Evolutionary conservation across 2,113 vertebrate genomes (phyloP).

Genomic region (Lagopus muta): DNA sequence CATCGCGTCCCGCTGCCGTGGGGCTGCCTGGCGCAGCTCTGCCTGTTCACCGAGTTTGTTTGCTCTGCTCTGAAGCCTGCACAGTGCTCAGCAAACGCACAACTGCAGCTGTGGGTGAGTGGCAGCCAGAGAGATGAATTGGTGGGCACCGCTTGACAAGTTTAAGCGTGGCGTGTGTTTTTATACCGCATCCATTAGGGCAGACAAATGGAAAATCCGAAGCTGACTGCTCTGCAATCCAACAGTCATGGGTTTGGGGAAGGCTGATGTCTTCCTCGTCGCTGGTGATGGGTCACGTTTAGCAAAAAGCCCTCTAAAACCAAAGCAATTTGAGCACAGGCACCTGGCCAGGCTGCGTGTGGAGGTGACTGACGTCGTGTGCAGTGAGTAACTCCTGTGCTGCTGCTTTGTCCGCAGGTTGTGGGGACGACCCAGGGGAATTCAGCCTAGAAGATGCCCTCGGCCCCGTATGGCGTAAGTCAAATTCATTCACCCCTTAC

Average conservation of each 20-base stretch:
- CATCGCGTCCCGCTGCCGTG: too few species aligned
- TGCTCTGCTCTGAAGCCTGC: conserved; percentile 24
- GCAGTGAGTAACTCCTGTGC: background rate
- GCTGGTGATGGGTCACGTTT: background rate
- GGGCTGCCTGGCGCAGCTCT: background rate
- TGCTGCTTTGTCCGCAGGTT: conserved; percentile 65
- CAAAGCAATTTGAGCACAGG: conserved; percentile 9
- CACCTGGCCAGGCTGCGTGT: background rate
- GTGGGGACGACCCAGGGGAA: conserved; percentile 38
- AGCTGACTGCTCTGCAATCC: conserved; percentile 45
- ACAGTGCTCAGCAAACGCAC: conserved; percentile 9
- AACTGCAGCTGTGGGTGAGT: background rate
- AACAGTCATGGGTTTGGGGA: conserved; percentile 8
- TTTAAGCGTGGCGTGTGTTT: conserved; percentile 5
- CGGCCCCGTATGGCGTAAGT: conserved; percentile 75
- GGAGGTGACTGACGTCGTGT: background rate
- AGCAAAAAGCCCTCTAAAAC: conserved; percentile 18
- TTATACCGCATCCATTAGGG: conserved; percentile 30
- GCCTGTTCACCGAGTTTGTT: background rate
- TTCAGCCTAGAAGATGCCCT: conserved; percentile 60
- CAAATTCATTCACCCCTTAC: background rate
- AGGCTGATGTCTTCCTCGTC: conserved; percentile 32
- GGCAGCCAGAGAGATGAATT: conserved; percentile 5
- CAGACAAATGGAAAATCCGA: conserved; percentile 44
- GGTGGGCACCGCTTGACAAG: conserved; percentile 40